Evolutionary conservation across 2,113 vertebrate genomes (phyloP).

Genomic region (Prochilodus magdalenae): DNA sequence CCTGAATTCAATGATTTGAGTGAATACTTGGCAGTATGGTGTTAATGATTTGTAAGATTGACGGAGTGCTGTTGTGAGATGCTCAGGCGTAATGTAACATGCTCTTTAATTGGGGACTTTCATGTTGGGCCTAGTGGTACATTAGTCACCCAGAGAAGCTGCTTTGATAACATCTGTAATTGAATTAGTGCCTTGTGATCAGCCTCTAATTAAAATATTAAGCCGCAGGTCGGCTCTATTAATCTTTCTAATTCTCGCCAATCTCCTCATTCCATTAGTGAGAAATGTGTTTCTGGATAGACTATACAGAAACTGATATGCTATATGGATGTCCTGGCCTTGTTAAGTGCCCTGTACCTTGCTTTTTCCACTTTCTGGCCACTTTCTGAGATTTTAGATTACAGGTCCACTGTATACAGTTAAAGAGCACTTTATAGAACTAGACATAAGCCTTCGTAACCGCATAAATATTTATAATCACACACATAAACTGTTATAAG

Average conservation of each 20-base stretch:
- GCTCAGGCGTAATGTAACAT: background rate
- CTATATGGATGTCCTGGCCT: too few species aligned
- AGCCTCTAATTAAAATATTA: background rate
- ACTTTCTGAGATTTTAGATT: too few species aligned
- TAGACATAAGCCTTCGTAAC: too few species aligned
- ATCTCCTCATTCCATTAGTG: background rate
- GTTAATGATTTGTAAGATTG: background rate
- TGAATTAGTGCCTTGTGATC: background rate
- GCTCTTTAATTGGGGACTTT: background rate
- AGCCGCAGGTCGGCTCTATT: background rate
- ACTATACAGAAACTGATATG: background rate
- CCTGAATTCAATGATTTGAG: too few species aligned
- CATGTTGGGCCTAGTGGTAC: background rate
- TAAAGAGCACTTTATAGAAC: too few species aligned
- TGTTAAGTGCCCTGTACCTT: background rate
- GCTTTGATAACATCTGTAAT: constrained; percentile 1
- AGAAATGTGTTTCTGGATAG: background rate
- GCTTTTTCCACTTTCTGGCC: too few species aligned
- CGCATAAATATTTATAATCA: too few species aligned
- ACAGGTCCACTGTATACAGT: too few species aligned
- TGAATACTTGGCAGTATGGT: too few species aligned
- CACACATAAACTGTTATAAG: too few species aligned
- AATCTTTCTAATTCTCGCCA: background rate
- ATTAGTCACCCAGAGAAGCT: background rate
- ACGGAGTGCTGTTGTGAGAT: background rate